Base-by-base conservation (phyloP, 2,888 invertebrate species). In the Agrotis segetum region DNA sequence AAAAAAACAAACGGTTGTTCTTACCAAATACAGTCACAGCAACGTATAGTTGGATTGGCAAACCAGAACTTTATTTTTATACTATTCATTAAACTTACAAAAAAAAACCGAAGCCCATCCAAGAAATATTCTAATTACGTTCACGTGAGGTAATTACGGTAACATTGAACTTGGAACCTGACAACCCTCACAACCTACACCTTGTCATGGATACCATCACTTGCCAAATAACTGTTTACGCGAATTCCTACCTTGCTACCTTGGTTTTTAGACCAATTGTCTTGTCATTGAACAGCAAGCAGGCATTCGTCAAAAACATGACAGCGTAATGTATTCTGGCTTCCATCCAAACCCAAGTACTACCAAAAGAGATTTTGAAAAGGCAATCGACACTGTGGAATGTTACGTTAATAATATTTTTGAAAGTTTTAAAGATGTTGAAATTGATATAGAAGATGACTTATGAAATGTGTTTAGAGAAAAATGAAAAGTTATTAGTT, bases 121-220 rank as follows among this genome's bases (percentile, higher is more conserved):
- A 79, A 85, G 80, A 83, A 83, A 53, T 65, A 83, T 75, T 87
- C 89, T 92, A 92, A 92, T 93, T 90, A 89, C 87, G 74, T 79
- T 71, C 78, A 86, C 83, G 89, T 88, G 85, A 88, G 87, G 85
- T 91, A 93, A 94, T 92, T 92, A 92, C 58, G 63, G 69, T 84
- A 92, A 90, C 94, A 94, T 94, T 95, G 94, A 95, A 94, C 94
- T 95, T 95, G 94, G 86, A 86, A 88, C 82, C 85, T 85, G 88
- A 88, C 86, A 91, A 91, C 77, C 83, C 85, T 85, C 88, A 88
- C 86, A 91, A 91, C 78, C 74, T 74, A 70, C 75, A 70, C 79
- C 77, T 70, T 64, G 64, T 74, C 70, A 64, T 67, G 59, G 34
- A 58, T 61, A 56, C 34, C 66, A 64, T 66, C 59, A 47, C 61